Base-by-base conservation (phyloP, 2,888 invertebrate genomes). In the Macrosiphum euphorbiae region DNA sequence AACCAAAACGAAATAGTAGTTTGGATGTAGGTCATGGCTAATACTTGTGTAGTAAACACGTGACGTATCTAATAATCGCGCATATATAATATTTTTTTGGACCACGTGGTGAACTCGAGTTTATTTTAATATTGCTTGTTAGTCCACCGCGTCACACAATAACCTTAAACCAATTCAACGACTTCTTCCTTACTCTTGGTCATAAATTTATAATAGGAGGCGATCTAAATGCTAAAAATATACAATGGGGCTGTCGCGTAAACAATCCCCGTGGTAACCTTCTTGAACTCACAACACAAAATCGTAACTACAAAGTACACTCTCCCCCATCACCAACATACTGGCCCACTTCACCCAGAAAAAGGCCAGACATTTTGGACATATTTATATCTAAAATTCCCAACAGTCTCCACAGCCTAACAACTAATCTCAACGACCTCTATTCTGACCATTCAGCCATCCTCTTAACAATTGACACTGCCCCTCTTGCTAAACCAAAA, bases 21-120 rank as follows among this genome's bases (percentile, higher is more conserved):
- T 67, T 28, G 52, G 41, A 92, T 88, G 88, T 92, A 78, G 88
- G 88, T 78, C 92, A 92, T n/a, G 92, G 67, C 67, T 67, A 88
- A 28, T 61, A 26, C 35, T 78, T 11, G 28, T 26, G n/a, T 41
- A 58, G n/a, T 58, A 44, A 67, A 50, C 47, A 87, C 26, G 24
- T 44, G 11, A 87, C 26, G 24, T 44, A 52, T 52, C 52, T 52
- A 28, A 50, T 61, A 87, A 86, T 61, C 44, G 2, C 44, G 28
- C 13, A 11, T 55, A 41, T 61, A 35, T 91, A 58, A 35, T 91
- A 58, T 91, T 91, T 91, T 85, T 50, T 87, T 87, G 92, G 86
- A 92, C 92, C 92, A 35, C 35, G n/a, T n/a, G 26, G 35, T 28
- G 26, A 87, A 61, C 35, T 87, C 16, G 11, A 50, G 50, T 87